phyloP scores from a whole-genome alignment of 2,888 invertebrate genomes.

The Clunio marinus region DNA sequence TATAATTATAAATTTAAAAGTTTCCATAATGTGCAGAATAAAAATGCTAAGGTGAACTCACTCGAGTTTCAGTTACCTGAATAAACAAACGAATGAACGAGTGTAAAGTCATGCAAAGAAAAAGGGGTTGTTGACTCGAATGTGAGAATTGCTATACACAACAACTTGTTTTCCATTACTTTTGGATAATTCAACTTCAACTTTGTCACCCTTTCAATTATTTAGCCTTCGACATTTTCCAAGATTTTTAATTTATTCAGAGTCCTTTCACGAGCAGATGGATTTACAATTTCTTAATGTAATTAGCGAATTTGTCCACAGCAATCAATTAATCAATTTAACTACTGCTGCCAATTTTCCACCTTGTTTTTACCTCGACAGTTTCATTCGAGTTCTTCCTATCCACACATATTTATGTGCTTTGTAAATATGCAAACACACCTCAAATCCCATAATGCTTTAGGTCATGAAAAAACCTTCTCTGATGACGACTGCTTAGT shows the following conservation, averaged over 20 bases:
- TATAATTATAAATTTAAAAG: constrained; percentile 3
- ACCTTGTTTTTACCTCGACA: background rate
- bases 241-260: too few relatives aligned
- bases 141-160: background rate
- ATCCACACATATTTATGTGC: background rate
- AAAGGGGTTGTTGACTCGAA: constrained; percentile 3
- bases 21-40: constrained; percentile 1
- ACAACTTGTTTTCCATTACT: too few relatives aligned
- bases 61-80: background rate
- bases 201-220: background rate
- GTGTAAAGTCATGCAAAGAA: background rate
- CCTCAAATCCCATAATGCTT: constrained; percentile 1
- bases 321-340: constrained; percentile 27
- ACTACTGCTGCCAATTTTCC: constrained; percentile 17
- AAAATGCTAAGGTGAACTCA: background rate
- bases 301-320: background rate
- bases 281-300: background rate
- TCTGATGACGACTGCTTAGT: background rate
- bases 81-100: background rate
- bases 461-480: background rate
- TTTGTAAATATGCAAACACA: background rate
- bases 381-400: too few relatives aligned
- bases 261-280: background rate
- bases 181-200: background rate
- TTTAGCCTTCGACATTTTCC: too few relatives aligned